Conservation (phyloP, 2,888 invertebrate species). For the Vandiemenella viatica region DNA sequence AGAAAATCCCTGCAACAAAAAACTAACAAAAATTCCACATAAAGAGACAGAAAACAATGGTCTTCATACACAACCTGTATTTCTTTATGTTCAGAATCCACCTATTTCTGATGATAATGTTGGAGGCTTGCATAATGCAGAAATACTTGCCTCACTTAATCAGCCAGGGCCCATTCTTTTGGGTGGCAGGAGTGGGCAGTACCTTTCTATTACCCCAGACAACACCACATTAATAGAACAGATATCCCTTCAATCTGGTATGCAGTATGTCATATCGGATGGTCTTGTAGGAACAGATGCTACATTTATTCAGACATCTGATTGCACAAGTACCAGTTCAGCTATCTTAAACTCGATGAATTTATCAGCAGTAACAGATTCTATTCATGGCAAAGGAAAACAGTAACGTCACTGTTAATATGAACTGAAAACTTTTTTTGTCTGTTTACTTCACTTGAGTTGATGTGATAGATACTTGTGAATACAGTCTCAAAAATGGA, state of each 20-base stretch:
- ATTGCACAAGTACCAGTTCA: too few species aligned
- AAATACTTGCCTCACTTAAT: slow-evolving; percentile 9
- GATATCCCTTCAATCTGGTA: slow-evolving; percentile 5
- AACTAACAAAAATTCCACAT: too few species aligned
- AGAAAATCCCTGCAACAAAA: neutral
- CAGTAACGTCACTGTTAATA: too few species aligned
- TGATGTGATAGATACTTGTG: too few species aligned
- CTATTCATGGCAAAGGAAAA: too few species aligned
- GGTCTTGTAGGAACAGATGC: slow-evolving; percentile 3
- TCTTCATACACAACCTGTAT: slow-evolving; percentile 4
- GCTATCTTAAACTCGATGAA: too few species aligned
- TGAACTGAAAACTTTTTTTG: too few species aligned
- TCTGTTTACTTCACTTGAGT: too few species aligned
- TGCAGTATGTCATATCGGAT: slow-evolving; percentile 10
- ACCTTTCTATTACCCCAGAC: slow-evolving; percentile 3
- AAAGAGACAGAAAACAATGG: neutral
- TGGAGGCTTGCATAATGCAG: slow-evolving; percentile 5
- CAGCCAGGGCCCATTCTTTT: slow-evolving; percentile 5
- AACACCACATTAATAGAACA: slow-evolving; percentile 7
- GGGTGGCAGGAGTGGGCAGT: slow-evolving; percentile 7
- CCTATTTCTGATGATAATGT: slow-evolving; percentile 1
- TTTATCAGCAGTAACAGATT: too few species aligned
- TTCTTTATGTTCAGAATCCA: slow-evolving; percentile 8
- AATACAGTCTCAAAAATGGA: too few species aligned
- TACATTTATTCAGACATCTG: slow-evolving; percentile 4